phyloP scores from a whole-genome alignment of 2,888 invertebrate genomes.

The Cecidostiba fungosa region DNA sequence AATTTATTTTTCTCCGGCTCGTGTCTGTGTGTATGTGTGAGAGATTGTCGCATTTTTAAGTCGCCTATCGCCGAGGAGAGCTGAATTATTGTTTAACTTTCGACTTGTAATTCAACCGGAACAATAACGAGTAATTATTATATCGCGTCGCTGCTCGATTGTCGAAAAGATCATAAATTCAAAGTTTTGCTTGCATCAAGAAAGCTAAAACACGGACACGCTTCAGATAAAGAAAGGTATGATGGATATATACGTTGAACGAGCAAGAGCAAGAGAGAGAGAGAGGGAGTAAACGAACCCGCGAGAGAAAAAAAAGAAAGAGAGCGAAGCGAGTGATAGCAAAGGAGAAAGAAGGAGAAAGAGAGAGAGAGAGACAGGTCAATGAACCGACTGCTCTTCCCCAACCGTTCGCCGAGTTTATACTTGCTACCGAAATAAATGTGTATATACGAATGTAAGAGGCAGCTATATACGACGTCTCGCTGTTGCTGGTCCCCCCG shows the following conservation, averaged over 20 bases:
- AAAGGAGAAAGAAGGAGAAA: conserved; percentile 45
- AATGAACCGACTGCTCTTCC: conserved; percentile 71
- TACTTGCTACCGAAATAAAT: conserved; percentile 75
- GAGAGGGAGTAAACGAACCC: conserved; percentile 3
- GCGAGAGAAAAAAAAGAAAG: conserved; percentile 9
- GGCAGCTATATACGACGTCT: conserved; percentile 9
- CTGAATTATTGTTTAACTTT: background rate
- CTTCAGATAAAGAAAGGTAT: background rate
- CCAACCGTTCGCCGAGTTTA: conserved; percentile 72
- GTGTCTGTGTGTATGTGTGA: background rate
- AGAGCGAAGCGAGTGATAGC: conserved; percentile 16
- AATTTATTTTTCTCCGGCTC: background rate
- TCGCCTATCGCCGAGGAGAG: background rate
- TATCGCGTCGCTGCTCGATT: background rate
- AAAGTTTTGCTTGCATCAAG: background rate
- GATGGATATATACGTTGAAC: background rate
- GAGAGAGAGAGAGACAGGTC: conserved; percentile 69
- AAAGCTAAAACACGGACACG: conserved; percentile 8
- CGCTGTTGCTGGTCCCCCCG: conserved; percentile 58
- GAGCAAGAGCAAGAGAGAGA: conserved; percentile 11
- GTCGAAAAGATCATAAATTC: background rate
- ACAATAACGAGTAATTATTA: no score
- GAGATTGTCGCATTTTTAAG: background rate
- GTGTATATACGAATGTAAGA: conserved; percentile 54
- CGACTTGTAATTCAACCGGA: no score